These are phyloP conservation scores for Odontesthes bonariensis DNA, from an alignment of 2,113 vertebrate genomes.

Conservation along the genomic window DNA sequence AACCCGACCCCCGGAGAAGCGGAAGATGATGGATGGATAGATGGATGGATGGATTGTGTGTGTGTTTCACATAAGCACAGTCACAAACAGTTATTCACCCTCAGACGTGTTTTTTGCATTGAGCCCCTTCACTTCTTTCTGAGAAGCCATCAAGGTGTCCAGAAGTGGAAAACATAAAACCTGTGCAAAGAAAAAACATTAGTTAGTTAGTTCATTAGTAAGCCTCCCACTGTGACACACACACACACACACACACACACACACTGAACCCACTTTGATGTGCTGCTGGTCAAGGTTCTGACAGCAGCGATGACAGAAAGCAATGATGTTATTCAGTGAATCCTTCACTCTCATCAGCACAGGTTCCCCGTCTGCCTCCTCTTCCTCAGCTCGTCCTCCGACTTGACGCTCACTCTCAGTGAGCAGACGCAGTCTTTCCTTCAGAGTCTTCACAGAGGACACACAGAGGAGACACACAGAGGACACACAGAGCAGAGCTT, in stretches of 20 bases:
- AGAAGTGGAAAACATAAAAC: slow-evolving; percentile 95
- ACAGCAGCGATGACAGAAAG: slow-evolving; percentile 91
- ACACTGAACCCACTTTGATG: slow-evolving; percentile 85
- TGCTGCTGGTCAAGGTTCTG: slow-evolving; percentile 89
- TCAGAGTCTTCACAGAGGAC: slow-evolving; percentile 70
- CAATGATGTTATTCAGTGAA: slow-evolving; percentile 86
- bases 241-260: neutral
- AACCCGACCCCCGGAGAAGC: too few relatives aligned
- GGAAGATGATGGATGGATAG: too few relatives aligned
- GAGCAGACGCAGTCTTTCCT: slow-evolving; percentile 71
- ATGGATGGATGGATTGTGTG: too few relatives aligned
- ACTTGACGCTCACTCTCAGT: slow-evolving; percentile 43
- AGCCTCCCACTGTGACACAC: neutral
- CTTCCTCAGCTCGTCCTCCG: slow-evolving; percentile 1
- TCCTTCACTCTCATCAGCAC: slow-evolving; percentile 83
- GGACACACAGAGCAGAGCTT: too few relatives aligned
- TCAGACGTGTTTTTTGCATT: slow-evolving; percentile 80
- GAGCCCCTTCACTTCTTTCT: slow-evolving; percentile 85
- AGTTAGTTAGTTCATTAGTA: neutral
- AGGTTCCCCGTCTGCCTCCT: slow-evolving; percentile 41
- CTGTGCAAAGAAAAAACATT: slow-evolving; percentile 65
- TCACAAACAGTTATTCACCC: slow-evolving; percentile 74
- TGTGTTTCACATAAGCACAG: neutral
- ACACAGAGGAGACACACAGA: neutral
- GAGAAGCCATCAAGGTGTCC: slow-evolving; percentile 95